A percentile compares a stretch with the other conserved stretches of the same genome.
These are phyloP conservation scores for Chlamydotis undulata DNA, from an alignment of 2,113 vertebrate genomes.

Conservation along the genomic window DNA sequence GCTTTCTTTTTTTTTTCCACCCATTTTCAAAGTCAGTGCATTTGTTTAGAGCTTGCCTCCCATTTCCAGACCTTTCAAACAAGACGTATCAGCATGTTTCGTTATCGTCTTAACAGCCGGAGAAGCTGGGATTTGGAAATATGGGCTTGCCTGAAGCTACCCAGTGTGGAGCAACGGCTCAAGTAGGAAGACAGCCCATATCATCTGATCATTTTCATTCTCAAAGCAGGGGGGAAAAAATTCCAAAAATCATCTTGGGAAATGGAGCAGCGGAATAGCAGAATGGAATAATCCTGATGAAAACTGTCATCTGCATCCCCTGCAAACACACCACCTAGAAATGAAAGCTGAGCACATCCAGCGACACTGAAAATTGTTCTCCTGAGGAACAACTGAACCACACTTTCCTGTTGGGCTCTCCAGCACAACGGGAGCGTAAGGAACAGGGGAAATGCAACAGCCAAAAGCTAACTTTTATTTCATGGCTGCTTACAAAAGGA, in stretches of 20 bases:
- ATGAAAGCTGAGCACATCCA: background rate
- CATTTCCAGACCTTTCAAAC: background rate
- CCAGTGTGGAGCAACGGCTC: background rate
- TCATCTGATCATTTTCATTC: background rate
- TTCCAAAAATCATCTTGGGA: background rate
- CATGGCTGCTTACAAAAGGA: background rate
- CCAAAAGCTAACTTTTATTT: background rate
- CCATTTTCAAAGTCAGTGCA: rapidly evolving
- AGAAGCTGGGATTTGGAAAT: background rate
- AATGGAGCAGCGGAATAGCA: background rate
- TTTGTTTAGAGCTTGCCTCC: background rate
- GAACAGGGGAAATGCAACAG: background rate
- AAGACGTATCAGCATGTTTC: background rate
- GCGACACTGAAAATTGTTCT: background rate
- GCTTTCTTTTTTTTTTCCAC: background rate
- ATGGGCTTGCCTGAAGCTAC: background rate
- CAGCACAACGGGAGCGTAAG: rapidly evolving
- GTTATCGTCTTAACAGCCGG: background rate
- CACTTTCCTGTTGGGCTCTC: background rate
- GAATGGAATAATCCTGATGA: background rate
- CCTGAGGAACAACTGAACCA: background rate
- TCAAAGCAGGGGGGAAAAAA: background rate
- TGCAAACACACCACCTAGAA: background rate
- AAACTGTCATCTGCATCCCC: background rate
- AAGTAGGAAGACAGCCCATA: background rate